Evolutionary conservation across 2,113 vertebrate genomes (phyloP).

Genomic region (Scopus umbretta): DNA sequence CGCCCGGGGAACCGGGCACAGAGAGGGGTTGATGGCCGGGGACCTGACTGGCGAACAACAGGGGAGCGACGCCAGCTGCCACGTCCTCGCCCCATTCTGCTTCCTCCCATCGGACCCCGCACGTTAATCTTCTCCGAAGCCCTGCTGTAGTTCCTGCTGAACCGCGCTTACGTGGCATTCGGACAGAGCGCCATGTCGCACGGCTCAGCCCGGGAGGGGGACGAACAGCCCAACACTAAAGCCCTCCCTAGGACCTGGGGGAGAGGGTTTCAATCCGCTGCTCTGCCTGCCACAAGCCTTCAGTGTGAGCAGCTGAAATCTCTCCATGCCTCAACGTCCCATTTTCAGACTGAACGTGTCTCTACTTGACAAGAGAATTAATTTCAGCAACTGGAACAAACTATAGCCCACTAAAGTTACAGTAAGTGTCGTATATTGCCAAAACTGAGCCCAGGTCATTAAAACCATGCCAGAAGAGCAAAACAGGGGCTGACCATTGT

Average conservation of each 20-base stretch:
- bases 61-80: background rate
- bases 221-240: background rate
- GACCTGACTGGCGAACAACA: background rate
- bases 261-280: background rate
- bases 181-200: rapidly evolving
- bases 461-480: background rate
- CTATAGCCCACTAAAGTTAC: background rate
- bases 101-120: background rate
- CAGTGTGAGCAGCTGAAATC: background rate
- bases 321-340: background rate
- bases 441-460: background rate
- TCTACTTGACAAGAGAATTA: background rate
- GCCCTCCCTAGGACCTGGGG: background rate
- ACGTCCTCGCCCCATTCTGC: rapidly evolving
- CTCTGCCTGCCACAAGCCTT: background rate
- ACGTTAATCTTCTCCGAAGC: background rate
- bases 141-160: background rate
- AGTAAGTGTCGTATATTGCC: background rate
- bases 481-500: background rate
- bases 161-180: background rate
- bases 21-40: background rate
- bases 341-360: rapidly evolving
- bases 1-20: background rate
- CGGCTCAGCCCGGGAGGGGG: background rate
- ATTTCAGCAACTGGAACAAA: background rate